A percentile compares a stretch with the other conserved stretches of the same genome.
Evolutionary conservation across 30 jellyfish, hydroid and myxozoan species (phyloP).

Genomic region (Chironex yamaguchii): DNA sequence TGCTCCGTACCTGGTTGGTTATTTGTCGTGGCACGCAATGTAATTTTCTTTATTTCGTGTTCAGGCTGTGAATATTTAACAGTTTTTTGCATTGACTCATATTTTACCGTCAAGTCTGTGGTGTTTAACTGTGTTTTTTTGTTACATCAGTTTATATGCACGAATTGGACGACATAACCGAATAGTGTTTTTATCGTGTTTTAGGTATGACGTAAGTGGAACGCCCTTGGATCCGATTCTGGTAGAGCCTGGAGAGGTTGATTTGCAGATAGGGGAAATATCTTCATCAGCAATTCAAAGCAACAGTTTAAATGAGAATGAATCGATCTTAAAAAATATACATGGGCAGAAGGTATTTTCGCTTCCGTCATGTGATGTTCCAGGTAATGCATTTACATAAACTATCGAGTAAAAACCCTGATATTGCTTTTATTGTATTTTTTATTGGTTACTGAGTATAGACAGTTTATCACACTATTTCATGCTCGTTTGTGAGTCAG

Average conservation of each 20-base stretch:
- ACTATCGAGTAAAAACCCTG: no score
- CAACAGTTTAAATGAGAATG: background rate
- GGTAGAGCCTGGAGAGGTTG: constrained; percentile 75
- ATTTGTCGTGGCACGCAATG: no score
- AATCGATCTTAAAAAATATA: background rate
- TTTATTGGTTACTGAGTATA: no score
- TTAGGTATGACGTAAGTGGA: constrained; percentile 76
- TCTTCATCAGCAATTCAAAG: background rate
- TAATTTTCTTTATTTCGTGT: no score
- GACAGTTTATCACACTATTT: no score
- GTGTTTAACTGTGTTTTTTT: background rate
- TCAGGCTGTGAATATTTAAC: no score
- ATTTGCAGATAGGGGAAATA: constrained; percentile 38
- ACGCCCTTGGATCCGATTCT: constrained; percentile 75
- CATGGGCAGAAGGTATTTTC: constrained; percentile 22
- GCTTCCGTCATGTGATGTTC: constrained; percentile 66
- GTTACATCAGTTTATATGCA: background rate
- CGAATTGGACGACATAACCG: background rate
- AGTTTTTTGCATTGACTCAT: no score
- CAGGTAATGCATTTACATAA: no score
- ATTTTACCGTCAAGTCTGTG: no score
- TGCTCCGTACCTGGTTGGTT: no score
- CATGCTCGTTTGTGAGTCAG: no score
- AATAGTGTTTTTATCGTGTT: background rate
- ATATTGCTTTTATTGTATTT: no score